phyloP scores from a whole-genome alignment of 2,888 invertebrate species.

The Lissonota sp. region DNA sequence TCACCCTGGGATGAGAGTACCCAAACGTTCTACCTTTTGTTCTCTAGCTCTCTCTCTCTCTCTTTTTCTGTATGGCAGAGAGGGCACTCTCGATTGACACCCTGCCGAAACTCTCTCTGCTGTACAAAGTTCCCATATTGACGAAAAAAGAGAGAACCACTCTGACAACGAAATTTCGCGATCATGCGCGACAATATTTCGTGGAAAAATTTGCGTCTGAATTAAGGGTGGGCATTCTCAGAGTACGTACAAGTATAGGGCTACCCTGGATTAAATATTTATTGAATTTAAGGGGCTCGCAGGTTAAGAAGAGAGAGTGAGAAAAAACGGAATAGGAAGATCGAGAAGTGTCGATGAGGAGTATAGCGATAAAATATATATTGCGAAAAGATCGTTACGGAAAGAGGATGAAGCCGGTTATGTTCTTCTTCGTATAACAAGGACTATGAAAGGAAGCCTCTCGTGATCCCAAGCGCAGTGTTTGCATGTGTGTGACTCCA shows the following conservation, averaged over 20 bases:
- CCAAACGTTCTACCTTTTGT: neutral
- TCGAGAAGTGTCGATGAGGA: neutral
- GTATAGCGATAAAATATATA: constrained; percentile 44
- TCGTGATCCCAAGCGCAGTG: constrained; percentile 25
- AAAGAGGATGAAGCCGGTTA: constrained; percentile 57
- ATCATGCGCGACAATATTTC: constrained; percentile 8
- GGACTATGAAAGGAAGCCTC: constrained; percentile 59
- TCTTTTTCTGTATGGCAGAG: constrained; percentile 6
- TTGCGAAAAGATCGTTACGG: constrained; percentile 50
- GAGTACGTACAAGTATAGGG: neutral
- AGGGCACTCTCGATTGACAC: constrained; percentile 42
- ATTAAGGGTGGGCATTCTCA: neutral
- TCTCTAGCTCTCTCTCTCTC: constrained; percentile 20
- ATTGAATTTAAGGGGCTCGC: neutral
- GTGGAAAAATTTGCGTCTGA: constrained; percentile 14
- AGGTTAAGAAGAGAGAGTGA: neutral
- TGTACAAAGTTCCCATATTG: constrained; percentile 34
- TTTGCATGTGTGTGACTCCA: constrained; percentile 35
- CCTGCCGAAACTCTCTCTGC: constrained; percentile 46
- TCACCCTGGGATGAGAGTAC: constrained; percentile 25
- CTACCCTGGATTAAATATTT: constrained; percentile 7
- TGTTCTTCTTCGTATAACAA: constrained; percentile 45
- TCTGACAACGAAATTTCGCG: constrained; percentile 10
- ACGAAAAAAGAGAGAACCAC: constrained; percentile 36
- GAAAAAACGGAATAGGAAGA: neutral